Conservation (phyloP, 2,888 invertebrate genomes). For the Molanna angustata region DNA sequence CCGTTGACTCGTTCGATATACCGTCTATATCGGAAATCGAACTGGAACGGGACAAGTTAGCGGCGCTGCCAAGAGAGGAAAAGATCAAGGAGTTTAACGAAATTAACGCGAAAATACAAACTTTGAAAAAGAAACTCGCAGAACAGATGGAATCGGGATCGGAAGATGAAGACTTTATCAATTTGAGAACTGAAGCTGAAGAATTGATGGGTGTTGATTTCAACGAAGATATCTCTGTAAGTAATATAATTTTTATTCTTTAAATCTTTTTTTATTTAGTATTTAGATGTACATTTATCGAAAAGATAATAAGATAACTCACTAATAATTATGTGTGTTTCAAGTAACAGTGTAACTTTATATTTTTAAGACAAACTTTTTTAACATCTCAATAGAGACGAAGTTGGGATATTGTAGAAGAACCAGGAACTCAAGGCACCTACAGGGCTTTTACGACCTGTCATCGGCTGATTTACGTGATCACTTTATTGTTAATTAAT, state of each 20-base stretch:
- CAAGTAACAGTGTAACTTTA: no score
- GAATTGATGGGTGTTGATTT: conserved; percentile 47
- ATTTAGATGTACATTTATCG: no score
- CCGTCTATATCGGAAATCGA: conserved; percentile 49
- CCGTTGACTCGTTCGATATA: conserved; percentile 48
- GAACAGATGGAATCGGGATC: conserved; percentile 56
- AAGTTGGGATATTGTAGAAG: no score
- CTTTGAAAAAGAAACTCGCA: conserved; percentile 47
- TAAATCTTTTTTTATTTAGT: conserved; percentile 6
- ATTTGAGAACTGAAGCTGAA: conserved; percentile 63
- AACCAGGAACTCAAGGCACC: no score
- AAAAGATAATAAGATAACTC: no score
- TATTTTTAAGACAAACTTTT: no score
- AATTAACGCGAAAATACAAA: conserved; percentile 63
- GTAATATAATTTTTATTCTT: conserved; percentile 1
- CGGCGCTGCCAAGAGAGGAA: conserved; percentile 38
- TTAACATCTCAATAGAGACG: no score
- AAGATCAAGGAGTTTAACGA: conserved; percentile 48
- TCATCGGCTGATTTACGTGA: no score
- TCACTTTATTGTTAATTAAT: no score
- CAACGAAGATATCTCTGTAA: conserved; percentile 42
- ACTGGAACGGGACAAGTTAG: conserved; percentile 8
- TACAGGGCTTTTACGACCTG: no score
- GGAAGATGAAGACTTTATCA: conserved; percentile 64
- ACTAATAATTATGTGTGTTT: no score